A percentile compares a stretch with the other conserved stretches of the same genome.
Conservation (phyloP, 2,113 vertebrate species). For the Cavia aperea region DNA sequence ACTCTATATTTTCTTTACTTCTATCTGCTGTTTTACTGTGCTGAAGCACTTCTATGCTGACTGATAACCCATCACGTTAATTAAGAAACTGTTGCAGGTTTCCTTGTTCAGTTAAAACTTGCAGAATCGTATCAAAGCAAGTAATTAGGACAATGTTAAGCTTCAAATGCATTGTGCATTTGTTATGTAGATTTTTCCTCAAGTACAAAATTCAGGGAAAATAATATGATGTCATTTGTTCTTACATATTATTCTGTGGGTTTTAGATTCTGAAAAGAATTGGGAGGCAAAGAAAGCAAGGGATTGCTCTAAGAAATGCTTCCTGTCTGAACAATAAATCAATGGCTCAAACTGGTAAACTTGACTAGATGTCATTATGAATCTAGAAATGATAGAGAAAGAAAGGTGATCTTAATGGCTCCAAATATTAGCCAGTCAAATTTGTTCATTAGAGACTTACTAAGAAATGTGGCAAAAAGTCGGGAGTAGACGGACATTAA, state of each 20-base stretch:
- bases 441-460: background rate
- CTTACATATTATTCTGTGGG: background rate
- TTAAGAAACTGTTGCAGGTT: background rate
- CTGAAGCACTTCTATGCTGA: background rate
- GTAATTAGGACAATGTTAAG: background rate
- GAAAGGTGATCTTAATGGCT: background rate
- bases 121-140: background rate
- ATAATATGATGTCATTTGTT: background rate
- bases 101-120: background rate
- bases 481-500: background rate
- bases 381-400: background rate
- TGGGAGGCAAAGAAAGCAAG: background rate
- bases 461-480: background rate
- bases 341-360: background rate
- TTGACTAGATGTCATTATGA: background rate
- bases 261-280: slow-evolving; percentile 31
- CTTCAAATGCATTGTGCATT: background rate
- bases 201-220: background rate
- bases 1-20: background rate
- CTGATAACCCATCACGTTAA: background rate
- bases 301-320: background rate
- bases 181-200: background rate
- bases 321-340: background rate
- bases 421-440: background rate
- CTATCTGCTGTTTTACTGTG: background rate